Base-by-base conservation (phyloP, 2,113 vertebrate species). In the Galemys pyrenaicus region DNA sequence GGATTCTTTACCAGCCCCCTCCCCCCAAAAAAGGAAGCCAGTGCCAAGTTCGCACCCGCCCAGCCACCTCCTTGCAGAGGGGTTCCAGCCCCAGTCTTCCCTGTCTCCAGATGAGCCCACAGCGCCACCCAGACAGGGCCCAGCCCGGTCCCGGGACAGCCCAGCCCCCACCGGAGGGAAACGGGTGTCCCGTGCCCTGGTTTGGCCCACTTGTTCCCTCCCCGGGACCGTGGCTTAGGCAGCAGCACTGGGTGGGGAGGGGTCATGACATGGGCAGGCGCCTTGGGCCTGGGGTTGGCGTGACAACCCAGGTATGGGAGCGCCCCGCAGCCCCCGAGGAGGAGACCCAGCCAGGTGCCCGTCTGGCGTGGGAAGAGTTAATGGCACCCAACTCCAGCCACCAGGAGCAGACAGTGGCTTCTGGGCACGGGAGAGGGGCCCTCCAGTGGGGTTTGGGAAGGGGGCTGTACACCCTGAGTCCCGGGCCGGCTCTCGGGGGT, bases 1-100 rank as follows among this genome's bases (percentile, higher is more conserved):
- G 87, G 78, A 96, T 95, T 90, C 96, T 97, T 90, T 6, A 82
- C 71, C 46, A 7, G 46, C 10, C 46, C 46, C 46, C 7, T 2
- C 10, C 46, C 46, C 46, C 44, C 44, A 44, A 95, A 44, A 95
- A 89, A 58, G 54, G 60, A 96, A 74, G 68, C 39, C 95, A 54
- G 73, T 54, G 91, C 39, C 44, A 58, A 95, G 91, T 92, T 44
- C 44, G 44, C 44, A n/a, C n/a, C n/a, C n/a, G n/a, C n/a, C n/a
- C 44, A 44, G 46, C 46, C 44, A 49, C 46, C 46, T 49, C 46
- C 46, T 49, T 12, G 44, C 44, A 6, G 44, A 5, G 44, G 46
- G 46, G 46, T 11, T 11, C 10, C 91, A 56, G 67, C 77, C 56
- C 56, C 28, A 0, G 85, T 65, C n/a, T 9, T 49, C 46, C 46